Conservation (phyloP, 37 sponge, comb jelly and placozoan genomes). For the Haliclona indistincta region DNA sequence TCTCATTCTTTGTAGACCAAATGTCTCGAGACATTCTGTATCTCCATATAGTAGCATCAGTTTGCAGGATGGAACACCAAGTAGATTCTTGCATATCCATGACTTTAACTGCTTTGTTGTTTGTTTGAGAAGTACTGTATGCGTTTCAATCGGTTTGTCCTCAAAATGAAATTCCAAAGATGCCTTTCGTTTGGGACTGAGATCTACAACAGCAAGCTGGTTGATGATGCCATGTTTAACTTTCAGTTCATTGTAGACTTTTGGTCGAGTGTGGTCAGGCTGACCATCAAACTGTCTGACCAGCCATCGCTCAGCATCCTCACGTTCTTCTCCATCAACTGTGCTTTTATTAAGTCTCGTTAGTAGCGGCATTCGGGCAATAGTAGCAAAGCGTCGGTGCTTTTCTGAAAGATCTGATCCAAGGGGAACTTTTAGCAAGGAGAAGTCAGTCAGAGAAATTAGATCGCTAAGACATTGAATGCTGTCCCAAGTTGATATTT, state of each 20-base stretch:
- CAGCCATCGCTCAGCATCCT: constrained; percentile 64
- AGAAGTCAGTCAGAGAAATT: constrained; percentile 22
- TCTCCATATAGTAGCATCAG: constrained; percentile 10
- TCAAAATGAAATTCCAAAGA: constrained; percentile 35
- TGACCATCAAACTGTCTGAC: constrained; percentile 15
- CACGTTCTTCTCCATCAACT: constrained; percentile 43
- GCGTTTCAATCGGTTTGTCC: background rate
- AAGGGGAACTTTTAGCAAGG: constrained; percentile 31
- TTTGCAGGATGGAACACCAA: constrained; percentile 5
- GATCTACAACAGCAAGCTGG: constrained; percentile 33
- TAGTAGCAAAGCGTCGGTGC: constrained; percentile 40
- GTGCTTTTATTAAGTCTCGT: constrained; percentile 48
- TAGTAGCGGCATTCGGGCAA: constrained; percentile 43
- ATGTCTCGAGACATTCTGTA: background rate
- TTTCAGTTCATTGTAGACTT: constrained; percentile 4
- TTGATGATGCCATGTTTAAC: constrained; percentile 49
- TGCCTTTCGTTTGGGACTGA: background rate
- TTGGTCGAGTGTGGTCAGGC: constrained; percentile 8
- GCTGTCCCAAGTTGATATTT: constrained; percentile 26
- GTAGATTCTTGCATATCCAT: constrained; percentile 25
- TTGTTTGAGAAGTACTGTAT: constrained; percentile 16
- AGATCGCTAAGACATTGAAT: constrained; percentile 32
- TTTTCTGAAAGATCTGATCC: constrained; percentile 32
- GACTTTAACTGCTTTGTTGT: constrained; percentile 27
- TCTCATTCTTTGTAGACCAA: constrained; percentile 14